phyloP scores from a whole-genome alignment of 2,888 invertebrate species.

The Coleophora flavipennella region DNA sequence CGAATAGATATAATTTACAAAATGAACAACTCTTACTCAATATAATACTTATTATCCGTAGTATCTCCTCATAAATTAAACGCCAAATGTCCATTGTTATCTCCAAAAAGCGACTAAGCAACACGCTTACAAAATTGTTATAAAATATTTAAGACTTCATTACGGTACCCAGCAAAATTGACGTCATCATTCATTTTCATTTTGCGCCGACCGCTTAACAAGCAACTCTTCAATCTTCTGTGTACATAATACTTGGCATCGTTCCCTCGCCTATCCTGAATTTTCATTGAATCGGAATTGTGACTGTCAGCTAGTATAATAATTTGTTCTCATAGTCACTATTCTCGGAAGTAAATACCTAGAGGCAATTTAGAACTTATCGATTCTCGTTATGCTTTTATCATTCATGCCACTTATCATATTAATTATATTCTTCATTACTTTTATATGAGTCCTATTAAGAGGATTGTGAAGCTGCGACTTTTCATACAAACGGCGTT shows the following conservation, averaged over 20 bases:
- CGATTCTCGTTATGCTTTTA: no score
- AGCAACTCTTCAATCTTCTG: constrained; percentile 42
- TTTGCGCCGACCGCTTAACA: constrained; percentile 36
- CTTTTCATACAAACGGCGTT: no score
- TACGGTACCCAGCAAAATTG: constrained; percentile 2
- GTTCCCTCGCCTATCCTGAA: constrained; percentile 31
- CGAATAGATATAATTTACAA: no score
- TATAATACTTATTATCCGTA: no score
- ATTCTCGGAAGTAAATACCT: no score
- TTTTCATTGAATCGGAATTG: constrained; percentile 37
- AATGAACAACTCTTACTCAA: no score
- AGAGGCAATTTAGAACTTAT: background rate
- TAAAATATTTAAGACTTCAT: constrained; percentile 3
- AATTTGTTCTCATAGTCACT: constrained; percentile 33
- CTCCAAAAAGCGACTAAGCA: background rate
- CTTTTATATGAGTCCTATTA: constrained; percentile 2
- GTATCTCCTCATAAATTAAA: no score
- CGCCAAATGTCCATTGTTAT: no score
- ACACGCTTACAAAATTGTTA: background rate
- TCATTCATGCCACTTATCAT: constrained; percentile 10
- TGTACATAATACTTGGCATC: constrained; percentile 56
- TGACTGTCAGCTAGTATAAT: constrained; percentile 50
- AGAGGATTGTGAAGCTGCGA: no score
- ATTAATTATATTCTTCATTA: constrained; percentile 8
- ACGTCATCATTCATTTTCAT: constrained; percentile 24